These are phyloP conservation scores for Idaea biselata DNA, from an alignment of 2,888 invertebrate genomes.

Conservation along the genomic window DNA sequence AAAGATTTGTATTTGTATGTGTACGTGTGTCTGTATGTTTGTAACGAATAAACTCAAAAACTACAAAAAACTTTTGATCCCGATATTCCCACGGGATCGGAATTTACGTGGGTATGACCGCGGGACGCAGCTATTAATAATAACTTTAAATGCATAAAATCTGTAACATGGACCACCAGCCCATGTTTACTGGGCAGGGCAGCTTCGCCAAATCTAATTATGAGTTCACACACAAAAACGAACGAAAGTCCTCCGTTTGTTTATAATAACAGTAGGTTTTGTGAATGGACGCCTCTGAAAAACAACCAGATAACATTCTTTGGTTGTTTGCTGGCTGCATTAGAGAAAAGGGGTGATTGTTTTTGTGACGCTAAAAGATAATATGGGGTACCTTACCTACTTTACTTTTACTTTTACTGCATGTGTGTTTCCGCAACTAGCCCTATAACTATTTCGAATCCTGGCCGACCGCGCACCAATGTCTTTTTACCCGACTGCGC, in stretches of 20 bases:
- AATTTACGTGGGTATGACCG: too few relatives aligned
- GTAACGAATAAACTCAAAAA: too few relatives aligned
- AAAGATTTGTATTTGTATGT: too few relatives aligned
- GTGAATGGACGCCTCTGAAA: conserved; percentile 11
- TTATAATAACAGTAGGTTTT: conserved; percentile 10
- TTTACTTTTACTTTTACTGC: too few relatives aligned
- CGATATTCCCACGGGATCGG: too few relatives aligned
- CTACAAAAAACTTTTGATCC: too few relatives aligned
- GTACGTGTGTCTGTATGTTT: too few relatives aligned
- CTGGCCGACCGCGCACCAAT: too few relatives aligned
- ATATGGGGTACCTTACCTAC: background rate
- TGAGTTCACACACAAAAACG: conserved; percentile 59
- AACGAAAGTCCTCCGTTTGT: conserved; percentile 30
- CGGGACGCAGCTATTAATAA: too few relatives aligned
- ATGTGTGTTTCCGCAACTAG: too few relatives aligned
- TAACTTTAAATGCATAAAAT: conserved; percentile 8
- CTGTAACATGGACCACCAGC: conserved; percentile 38
- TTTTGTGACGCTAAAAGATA: background rate
- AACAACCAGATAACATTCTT: background rate
- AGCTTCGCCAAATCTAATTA: conserved; percentile 79
- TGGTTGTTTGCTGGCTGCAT: background rate
- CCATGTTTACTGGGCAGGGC: conserved; percentile 48
- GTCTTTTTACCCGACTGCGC: too few relatives aligned
- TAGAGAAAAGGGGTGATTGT: background rate
- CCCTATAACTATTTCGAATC: too few relatives aligned